These are phyloP conservation scores for Agonopterix arenella DNA, from an alignment of 2,888 invertebrate genomes.

Conservation along the genomic window DNA sequence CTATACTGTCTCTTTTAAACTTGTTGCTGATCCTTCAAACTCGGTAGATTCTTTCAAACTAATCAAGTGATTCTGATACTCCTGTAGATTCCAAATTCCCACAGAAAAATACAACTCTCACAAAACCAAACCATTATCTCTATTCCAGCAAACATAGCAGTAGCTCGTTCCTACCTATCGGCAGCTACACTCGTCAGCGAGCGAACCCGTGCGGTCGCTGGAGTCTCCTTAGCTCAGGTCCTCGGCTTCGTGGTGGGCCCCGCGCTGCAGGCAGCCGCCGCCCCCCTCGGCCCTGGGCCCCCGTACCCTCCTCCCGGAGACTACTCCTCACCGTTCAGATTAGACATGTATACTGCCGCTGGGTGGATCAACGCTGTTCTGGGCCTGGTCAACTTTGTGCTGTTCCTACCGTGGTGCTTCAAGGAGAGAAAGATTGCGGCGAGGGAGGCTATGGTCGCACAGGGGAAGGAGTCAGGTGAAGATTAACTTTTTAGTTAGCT, in stretches of 20 bases:
- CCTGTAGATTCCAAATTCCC: no score
- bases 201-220: conserved; percentile 89
- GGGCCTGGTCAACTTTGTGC: conserved; percentile 82
- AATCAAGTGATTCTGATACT: no score
- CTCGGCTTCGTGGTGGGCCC: conserved; percentile 92
- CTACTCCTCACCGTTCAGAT: conserved; percentile 73
- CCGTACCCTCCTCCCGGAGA: conserved; percentile 63
- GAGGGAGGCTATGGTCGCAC: conserved; percentile 85
- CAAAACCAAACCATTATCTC: neutral
- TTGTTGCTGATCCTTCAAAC: no score
- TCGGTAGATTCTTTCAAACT: no score
- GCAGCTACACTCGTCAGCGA: conserved; percentile 88
- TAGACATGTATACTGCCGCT: conserved; percentile 92
- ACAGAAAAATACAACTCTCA: neutral
- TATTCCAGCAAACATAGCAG: conserved; percentile 85
- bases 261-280: conserved; percentile 87
- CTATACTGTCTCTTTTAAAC: no score
- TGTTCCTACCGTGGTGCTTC: conserved; percentile 86
- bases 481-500: neutral
- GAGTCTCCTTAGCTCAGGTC: conserved; percentile 90
- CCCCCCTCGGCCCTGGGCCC: conserved; percentile 82
- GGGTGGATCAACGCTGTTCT: conserved; percentile 90
- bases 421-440: conserved; percentile 86
- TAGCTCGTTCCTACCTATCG: conserved; percentile 89
- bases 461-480: conserved; percentile 80